Percentiles rank a stretch among this genome's conserved stretches.
These are phyloP conservation scores for Eupelmus urozonus DNA, from an alignment of 2,888 invertebrate species.

Conservation along the genomic window DNA sequence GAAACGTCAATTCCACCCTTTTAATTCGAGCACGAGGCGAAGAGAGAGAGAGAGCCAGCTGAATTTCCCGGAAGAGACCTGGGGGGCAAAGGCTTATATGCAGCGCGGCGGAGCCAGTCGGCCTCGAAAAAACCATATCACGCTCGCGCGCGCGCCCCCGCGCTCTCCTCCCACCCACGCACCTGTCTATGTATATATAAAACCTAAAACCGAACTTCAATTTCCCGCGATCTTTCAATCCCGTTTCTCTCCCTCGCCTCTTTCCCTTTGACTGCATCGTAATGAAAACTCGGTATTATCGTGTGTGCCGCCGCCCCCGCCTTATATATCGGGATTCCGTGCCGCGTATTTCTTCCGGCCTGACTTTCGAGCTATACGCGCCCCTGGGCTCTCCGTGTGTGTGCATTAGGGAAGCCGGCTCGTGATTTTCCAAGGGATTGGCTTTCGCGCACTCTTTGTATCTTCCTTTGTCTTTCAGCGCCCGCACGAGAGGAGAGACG, in stretches of 20 bases:
- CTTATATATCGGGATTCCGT: conserved; percentile 53
- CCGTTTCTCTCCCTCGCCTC: background rate
- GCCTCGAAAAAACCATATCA: background rate
- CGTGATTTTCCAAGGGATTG: conserved; percentile 58
- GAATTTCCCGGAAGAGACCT: background rate
- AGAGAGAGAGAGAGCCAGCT: background rate
- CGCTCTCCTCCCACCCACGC: too few relatives aligned
- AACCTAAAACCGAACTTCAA: conserved; percentile 35
- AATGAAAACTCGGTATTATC: conserved; percentile 58
- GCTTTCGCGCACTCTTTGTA: conserved; percentile 17
- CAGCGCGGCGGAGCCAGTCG: background rate
- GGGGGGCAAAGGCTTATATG: conserved; percentile 20
- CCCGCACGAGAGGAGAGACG: background rate
- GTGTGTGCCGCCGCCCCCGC: conserved; percentile 12
- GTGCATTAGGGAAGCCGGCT: background rate
- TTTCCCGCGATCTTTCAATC: conserved; percentile 51
- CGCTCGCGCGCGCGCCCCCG: too few relatives aligned
- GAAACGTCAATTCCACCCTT: background rate
- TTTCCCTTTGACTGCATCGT: conserved; percentile 54
- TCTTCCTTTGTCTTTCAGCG: background rate
- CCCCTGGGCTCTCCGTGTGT: background rate
- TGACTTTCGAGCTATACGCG: background rate
- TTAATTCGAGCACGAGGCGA: background rate
- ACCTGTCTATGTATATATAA: too few relatives aligned
- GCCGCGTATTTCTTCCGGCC: background rate